phyloP scores from a whole-genome alignment of 2,113 vertebrate species.

The Microcebus ravelobensis region DNA sequence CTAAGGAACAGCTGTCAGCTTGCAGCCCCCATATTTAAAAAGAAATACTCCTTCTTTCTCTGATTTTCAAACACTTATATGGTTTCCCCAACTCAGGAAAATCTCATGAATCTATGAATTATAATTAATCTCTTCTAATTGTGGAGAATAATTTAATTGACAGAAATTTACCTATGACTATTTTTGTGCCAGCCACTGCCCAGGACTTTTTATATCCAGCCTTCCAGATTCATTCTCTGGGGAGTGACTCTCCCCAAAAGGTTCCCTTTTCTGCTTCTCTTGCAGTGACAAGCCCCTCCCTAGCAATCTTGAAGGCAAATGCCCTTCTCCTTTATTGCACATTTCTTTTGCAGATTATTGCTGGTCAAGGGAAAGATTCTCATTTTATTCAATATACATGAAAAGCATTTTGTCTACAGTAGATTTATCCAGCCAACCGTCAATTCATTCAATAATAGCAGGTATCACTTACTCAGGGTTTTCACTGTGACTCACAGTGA shows the following conservation, averaged over 20 bases:
- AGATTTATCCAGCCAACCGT: not conserved
- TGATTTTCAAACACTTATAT: not conserved
- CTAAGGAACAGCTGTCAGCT: not conserved
- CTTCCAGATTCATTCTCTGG: not conserved
- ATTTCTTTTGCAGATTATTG: not conserved
- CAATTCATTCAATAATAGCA: slow-evolving; percentile 17
- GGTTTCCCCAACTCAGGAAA: not conserved
- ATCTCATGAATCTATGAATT: not conserved
- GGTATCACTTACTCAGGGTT: not conserved
- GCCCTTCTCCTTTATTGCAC: not conserved
- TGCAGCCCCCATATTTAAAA: not conserved
- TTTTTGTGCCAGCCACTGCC: not conserved
- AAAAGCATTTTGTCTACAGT: not conserved
- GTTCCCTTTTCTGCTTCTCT: not conserved
- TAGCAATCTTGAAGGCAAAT: not conserved
- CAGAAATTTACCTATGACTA: not conserved
- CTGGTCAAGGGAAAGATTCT: not conserved
- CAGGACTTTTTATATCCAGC: not conserved
- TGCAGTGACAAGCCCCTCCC: rapidly evolving
- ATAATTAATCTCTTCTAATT: not conserved
- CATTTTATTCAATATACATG: not conserved
- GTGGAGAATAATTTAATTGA: not conserved
- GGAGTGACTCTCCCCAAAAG: not conserved
- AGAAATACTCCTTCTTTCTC: not conserved
- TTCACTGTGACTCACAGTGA: not conserved